Conservation (phyloP, 2,888 invertebrate genomes). For the Artemia sinica region DNA sequence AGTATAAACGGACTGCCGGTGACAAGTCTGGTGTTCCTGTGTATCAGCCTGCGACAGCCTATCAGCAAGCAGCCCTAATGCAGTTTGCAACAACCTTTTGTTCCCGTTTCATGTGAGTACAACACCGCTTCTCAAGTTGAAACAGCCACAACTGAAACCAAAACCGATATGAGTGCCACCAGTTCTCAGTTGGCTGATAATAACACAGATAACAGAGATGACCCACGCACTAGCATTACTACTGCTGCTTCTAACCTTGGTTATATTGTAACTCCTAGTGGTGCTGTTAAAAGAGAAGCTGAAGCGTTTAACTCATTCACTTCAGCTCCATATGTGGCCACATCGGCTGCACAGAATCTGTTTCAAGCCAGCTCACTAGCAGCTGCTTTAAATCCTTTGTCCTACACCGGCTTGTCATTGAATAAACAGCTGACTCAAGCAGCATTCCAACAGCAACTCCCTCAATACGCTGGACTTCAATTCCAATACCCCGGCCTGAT, state of each 20-base stretch:
- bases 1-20: constrained; percentile 76
- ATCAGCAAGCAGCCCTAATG: constrained; percentile 61
- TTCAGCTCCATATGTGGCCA: background rate
- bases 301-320: constrained; percentile 14
- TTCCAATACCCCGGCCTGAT: constrained; percentile 19
- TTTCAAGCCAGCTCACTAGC: background rate
- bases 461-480: constrained; percentile 21
- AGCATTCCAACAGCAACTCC: constrained; percentile 21
- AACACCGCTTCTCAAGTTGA: constrained; percentile 26
- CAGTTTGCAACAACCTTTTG: constrained; percentile 74
- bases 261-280: constrained; percentile 27
- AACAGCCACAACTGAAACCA: constrained; percentile 25
- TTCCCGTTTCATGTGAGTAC: constrained; percentile 98
- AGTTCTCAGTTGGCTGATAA: background rate
- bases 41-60: constrained; percentile 74
- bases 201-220: constrained; percentile 5
- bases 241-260: constrained; percentile 19
- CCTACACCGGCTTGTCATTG: constrained; percentile 50
- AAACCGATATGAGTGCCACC: background rate
- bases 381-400: constrained; percentile 41
- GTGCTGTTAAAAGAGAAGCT: constrained; percentile 17
- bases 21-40: constrained; percentile 92
- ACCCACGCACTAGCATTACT: constrained; percentile 12
- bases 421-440: constrained; percentile 31
- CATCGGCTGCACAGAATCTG: background rate